Base-by-base conservation (phyloP, 2,113 vertebrate genomes). In the Callionymus lyra region DNA sequence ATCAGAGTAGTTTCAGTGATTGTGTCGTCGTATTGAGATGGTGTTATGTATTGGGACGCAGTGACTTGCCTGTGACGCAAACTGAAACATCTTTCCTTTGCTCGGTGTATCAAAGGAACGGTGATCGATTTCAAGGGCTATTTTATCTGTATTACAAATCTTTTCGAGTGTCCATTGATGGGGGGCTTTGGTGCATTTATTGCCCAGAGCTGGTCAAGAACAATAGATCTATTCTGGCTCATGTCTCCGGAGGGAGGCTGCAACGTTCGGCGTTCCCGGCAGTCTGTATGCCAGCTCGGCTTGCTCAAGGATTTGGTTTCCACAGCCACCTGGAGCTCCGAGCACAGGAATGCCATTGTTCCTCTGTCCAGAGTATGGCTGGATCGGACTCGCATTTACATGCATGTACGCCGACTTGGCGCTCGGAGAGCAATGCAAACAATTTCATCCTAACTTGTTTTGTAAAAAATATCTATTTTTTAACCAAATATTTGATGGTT, bases 281-380 rank as follows among this genome's bases (percentile, higher is more conserved):
- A 43, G 67, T 70, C 68, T 50, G 52, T 72, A 75, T 82, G 81
- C 79, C 74, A 76, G 79, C 58, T 33, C 71, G 62, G 61, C 76
- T 74, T 63, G 82, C 63, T 79, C 73, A 69, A 59, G 80, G 81
- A 83, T 83, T 73, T 76, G 68, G 80, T 86, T 86, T 82, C 79
- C 77, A 68, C 81, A 80, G 77, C 81, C 82, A 86, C 82, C 84
- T 85, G 84, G 80, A 83, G 68, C 79, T 74, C 61, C 33, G 63
- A 81, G 76, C 76, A 86, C 79, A 84, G 77, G 81, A 84, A 82
- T 85, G 83, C 69, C 72, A 85, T 85, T 85, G 81, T 85, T 84
- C 70, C 69, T 59, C 42, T 41, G 55, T 71, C 63, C 63, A 76
- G 60, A 71, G 60, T 70, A 68, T 48, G 51, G 52, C 72, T 42